Evolutionary conservation across 2,797 vertebrate genomes (phyloP).

Genomic region (Falco peregrinus): DNA sequence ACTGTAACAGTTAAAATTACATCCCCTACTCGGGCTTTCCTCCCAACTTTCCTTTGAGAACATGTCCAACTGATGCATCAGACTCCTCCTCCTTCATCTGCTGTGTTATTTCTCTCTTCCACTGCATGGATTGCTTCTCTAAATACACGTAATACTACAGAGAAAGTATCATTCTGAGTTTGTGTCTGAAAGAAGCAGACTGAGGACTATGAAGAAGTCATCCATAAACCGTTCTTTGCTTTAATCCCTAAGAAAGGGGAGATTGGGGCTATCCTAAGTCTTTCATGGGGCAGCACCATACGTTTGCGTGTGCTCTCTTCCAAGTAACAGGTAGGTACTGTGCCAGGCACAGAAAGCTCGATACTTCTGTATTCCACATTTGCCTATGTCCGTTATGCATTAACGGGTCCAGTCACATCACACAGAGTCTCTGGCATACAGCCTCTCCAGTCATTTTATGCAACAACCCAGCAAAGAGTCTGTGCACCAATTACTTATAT

Average conservation of each 20-base stretch:
- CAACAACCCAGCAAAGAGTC: not conserved
- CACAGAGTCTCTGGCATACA: not conserved
- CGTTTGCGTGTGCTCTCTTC: not conserved
- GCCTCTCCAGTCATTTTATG: not conserved
- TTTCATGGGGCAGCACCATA: not conserved
- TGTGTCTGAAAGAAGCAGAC: not conserved
- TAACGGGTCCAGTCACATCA: not conserved
- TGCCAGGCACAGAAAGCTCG: not conserved
- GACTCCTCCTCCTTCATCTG: not conserved
- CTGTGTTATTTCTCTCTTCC: not conserved
- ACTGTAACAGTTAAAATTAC: not conserved
- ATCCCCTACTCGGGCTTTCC: not conserved
- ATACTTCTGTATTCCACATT: not conserved
- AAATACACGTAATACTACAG: rapidly evolving
- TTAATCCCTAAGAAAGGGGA: not conserved
- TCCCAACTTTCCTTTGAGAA: not conserved
- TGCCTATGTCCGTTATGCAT: not conserved
- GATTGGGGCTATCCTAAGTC: not conserved
- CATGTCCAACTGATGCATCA: not conserved
- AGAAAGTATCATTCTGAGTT: not conserved
- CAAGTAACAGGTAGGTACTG: not conserved
- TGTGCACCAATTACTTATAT: rapidly evolving
- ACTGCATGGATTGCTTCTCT: not conserved
- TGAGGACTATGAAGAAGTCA: not conserved
- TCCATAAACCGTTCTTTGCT: not conserved